Evolutionary conservation across 2,113 vertebrate genomes (phyloP), one percentile per base, ranked within the genome.

Genomic region (Butorides virescens): DNA sequence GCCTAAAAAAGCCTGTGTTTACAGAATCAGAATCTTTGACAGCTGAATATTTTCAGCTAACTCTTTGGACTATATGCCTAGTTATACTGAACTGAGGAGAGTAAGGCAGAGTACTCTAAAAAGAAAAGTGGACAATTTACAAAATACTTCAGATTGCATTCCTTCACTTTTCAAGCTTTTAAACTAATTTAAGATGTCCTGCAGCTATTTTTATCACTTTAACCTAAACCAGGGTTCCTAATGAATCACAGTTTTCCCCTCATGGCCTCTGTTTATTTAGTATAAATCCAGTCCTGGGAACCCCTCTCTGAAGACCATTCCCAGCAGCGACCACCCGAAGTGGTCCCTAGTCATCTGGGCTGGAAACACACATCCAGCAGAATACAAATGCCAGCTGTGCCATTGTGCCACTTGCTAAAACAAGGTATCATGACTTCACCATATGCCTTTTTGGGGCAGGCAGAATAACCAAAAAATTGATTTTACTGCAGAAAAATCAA

Each of bases 131-230:
- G 52, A n/a, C 8, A 67, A 68, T 17, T 74, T 22, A 66, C 30
- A 90, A 76, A 92, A 72, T 52, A 74, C 5, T 83, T 23, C 37
- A 66, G 14, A 74, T 72, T 65, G 18, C 7, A 16, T 72, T 86
- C 46, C 49, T 71, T 84, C 9, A 68, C 7, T 86, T 77, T 63
- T 39, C 63, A 67, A 44, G 13, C 39, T 89, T 89, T 81, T 49
- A 61, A 94, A 75, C 9, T 67, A 70, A 82, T 84, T 82, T 87
- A 65, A 78, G 39, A 93, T 58, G 42, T 61, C 63, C 47, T 67
- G 30, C n/a, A 84, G 55, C 27, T 95, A 93, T 94, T 95, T 96
- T 96, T 95, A 91, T 78, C 76, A 36, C 21, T 84, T 92, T 71
- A 90, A 84, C 47, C 32, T 78, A 91, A 94, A 77, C 21, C 21